phyloP scores from a whole-genome alignment of 2,888 invertebrate genomes.

The Luffia ferchaultella region DNA sequence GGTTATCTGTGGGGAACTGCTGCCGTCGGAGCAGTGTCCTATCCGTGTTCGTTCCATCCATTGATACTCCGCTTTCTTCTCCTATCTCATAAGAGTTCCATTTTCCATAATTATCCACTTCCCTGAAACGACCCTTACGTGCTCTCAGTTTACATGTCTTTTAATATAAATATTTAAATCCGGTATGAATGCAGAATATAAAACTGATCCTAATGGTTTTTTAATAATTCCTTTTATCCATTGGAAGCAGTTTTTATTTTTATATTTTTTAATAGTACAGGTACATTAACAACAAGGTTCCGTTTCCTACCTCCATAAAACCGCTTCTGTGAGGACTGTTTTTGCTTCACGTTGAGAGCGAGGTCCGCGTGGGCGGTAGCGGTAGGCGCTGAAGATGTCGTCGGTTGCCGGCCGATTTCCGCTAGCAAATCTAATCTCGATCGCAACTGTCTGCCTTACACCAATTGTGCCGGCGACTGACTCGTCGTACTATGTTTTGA shows the following conservation, averaged over 20 bases:
- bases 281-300: slow-evolving; percentile 1
- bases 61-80: too few species aligned
- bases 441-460: slow-evolving; percentile 11
- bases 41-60: too few species aligned
- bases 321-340: slow-evolving; percentile 15
- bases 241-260: slow-evolving; percentile 5
- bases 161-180: not conserved
- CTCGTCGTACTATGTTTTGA: slow-evolving; percentile 14
- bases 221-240: slow-evolving; percentile 13
- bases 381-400: too few species aligned
- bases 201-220: slow-evolving; percentile 9
- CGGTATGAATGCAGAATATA: slow-evolving; percentile 6
- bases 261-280: slow-evolving; percentile 10
- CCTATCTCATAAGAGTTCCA: too few species aligned
- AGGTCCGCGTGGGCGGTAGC: slow-evolving; percentile 6
- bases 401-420: too few species aligned
- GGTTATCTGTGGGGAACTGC: too few species aligned
- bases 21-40: too few species aligned
- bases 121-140: too few species aligned
- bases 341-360: slow-evolving; percentile 5
- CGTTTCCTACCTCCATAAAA: slow-evolving; percentile 4
- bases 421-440: slow-evolving; percentile 14
- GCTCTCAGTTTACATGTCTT: too few species aligned
- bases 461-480: slow-evolving; percentile 15
- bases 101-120: too few species aligned